Percentiles rank a stretch among this genome's conserved stretches.
phyloP scores from a whole-genome alignment of 2,888 invertebrate genomes.

The Folsomia candida region DNA sequence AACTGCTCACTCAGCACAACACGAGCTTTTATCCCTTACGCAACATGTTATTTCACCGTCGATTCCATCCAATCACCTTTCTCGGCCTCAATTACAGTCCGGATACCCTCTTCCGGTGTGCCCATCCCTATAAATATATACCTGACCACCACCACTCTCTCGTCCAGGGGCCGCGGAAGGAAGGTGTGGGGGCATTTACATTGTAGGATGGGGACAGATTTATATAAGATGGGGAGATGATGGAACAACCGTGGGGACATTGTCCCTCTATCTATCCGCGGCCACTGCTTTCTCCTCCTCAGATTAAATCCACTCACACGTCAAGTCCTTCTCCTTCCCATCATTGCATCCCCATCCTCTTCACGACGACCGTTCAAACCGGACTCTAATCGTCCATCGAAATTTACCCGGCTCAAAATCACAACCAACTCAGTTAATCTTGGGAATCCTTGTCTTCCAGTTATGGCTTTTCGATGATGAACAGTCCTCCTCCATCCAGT shows the following conservation, averaged over 20 bases:
- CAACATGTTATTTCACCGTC: conserved; percentile 35
- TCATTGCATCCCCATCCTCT: not conserved
- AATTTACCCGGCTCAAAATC: not conserved
- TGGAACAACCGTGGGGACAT: too few relatives aligned
- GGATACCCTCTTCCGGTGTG: conserved; percentile 18
- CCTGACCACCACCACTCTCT: not conserved
- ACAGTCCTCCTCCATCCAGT: not conserved
- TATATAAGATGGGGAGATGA: too few relatives aligned
- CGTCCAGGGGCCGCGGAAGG: too few relatives aligned
- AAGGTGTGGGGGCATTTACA: too few relatives aligned
- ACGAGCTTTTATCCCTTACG: conserved; percentile 31
- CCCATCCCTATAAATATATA: not conserved
- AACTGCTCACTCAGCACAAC: conserved; percentile 51
- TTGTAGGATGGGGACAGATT: too few relatives aligned
- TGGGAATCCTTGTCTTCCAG: not conserved
- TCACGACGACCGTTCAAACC: not conserved
- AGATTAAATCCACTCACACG: conserved; percentile 16
- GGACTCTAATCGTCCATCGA: not conserved
- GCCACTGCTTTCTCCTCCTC: too few relatives aligned
- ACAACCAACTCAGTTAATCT: not conserved
- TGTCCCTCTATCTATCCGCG: too few relatives aligned
- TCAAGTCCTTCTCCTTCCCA: not conserved
- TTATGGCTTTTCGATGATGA: not conserved
- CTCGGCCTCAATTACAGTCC: conserved; percentile 38
- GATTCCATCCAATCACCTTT: conserved; percentile 32